Evolutionary conservation across 1,140 invertebrate genomes (phyloP).

Genomic region (Pygmarrhopalites habei): DNA sequence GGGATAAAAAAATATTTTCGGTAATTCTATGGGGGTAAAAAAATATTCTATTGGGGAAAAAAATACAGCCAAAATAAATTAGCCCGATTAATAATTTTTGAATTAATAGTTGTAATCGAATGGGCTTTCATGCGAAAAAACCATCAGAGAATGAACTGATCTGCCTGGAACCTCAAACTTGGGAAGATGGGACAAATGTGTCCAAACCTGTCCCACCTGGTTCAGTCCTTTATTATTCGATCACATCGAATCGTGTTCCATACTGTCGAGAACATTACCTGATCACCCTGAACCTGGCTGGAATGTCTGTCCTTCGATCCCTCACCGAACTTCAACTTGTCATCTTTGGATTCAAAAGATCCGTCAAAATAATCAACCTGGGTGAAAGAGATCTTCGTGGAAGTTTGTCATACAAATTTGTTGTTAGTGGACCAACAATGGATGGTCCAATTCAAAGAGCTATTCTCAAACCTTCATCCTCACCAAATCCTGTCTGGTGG

Average conservation of each 20-base stretch:
- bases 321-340: background rate
- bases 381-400: conserved; percentile 5
- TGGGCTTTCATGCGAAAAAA: conserved; percentile 36
- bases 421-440: background rate
- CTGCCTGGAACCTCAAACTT: background rate
- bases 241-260: conserved; percentile 20
- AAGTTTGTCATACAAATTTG: background rate
- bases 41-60: too few relatives aligned
- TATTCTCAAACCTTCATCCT: background rate
- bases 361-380: background rate
- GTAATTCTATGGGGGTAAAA: too few relatives aligned
- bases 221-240: conserved; percentile 23
- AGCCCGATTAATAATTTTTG: conserved; percentile 5
- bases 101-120: conserved; percentile 22
- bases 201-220: background rate
- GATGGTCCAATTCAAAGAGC: background rate
- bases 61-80: too few relatives aligned
- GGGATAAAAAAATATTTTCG: too few relatives aligned
- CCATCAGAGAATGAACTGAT: background rate
- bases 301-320: background rate
- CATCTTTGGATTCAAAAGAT: background rate
- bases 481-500: conserved; percentile 6
- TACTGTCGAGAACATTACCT: conserved; percentile 27
- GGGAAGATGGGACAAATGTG: background rate
- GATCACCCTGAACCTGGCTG: background rate